phyloP scores from a whole-genome alignment of 2,113 vertebrate genomes.

The Thinocorus orbignyianus region DNA sequence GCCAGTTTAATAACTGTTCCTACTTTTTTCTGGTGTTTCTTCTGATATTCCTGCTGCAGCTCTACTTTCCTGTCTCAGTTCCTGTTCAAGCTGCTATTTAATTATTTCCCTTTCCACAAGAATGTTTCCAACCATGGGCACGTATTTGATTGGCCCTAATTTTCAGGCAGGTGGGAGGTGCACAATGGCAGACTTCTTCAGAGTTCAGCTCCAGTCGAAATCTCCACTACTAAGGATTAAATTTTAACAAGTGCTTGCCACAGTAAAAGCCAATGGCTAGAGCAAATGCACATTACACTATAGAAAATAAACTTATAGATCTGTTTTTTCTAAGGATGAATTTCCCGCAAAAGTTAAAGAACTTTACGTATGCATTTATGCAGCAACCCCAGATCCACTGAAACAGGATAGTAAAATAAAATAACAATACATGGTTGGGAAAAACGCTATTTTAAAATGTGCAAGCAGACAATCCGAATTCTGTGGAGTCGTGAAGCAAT shows the following conservation, averaged over 20 bases:
- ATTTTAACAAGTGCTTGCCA: not conserved
- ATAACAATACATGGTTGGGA: not conserved
- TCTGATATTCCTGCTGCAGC: not conserved
- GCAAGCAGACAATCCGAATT: not conserved
- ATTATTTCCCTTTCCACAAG: not conserved
- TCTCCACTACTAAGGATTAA: not conserved
- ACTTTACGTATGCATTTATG: not conserved
- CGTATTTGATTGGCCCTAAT: not conserved
- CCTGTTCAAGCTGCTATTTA: not conserved
- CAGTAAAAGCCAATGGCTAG: not conserved
- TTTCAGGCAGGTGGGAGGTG: not conserved
- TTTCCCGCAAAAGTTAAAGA: not conserved
- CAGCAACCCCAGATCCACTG: not conserved
- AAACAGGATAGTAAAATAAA: not conserved
- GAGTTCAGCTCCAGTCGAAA: not conserved
- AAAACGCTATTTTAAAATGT: not conserved
- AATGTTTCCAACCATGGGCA: not conserved
- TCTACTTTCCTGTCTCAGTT: not conserved
- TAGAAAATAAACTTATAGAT: not conserved
- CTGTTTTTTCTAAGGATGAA: not conserved
- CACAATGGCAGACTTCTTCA: not conserved
- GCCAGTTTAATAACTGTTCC: not conserved
- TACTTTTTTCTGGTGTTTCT: not conserved
- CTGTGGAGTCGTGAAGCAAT: not conserved
- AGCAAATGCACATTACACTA: not conserved